These are phyloP conservation scores for Rhinoptilus africanus DNA, from an alignment of 2,113 vertebrate species.

Conservation along the genomic window DNA sequence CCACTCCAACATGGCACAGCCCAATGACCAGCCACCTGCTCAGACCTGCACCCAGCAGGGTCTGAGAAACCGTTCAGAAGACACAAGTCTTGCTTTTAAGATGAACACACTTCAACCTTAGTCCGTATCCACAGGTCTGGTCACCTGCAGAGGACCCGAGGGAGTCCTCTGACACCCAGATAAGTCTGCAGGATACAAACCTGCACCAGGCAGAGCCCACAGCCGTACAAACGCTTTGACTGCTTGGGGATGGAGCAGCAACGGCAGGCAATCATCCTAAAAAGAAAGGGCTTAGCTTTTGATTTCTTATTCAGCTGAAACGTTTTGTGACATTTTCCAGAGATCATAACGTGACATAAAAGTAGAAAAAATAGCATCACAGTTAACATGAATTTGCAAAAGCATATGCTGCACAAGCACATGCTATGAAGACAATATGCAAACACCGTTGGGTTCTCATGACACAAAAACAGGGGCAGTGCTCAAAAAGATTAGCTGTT, in stretches of 20 bases:
- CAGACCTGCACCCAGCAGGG: background rate
- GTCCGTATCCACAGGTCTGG: background rate
- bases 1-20: fast-evolving
- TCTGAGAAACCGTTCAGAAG: background rate
- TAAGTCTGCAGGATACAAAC: background rate
- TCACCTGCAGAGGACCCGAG: background rate
- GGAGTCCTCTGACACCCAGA: background rate
- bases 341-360: background rate
- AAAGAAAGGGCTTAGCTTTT: background rate
- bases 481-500: background rate
- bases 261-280: background rate
- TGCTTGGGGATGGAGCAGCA: background rate
- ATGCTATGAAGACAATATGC: fast-evolving
- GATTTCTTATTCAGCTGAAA: background rate
- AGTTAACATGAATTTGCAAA: background rate
- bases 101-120: background rate
- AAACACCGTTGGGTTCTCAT: fast-evolving
- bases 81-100: background rate
- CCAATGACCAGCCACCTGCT: background rate
- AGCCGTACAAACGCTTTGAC: background rate
- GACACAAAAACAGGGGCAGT: background rate
- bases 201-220: background rate
- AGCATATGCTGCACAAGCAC: fast-evolving
- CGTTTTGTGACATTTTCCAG: background rate
- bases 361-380: background rate